Conservation (phyloP, 2,113 vertebrate genomes). For the Microtus oregoni region DNA sequence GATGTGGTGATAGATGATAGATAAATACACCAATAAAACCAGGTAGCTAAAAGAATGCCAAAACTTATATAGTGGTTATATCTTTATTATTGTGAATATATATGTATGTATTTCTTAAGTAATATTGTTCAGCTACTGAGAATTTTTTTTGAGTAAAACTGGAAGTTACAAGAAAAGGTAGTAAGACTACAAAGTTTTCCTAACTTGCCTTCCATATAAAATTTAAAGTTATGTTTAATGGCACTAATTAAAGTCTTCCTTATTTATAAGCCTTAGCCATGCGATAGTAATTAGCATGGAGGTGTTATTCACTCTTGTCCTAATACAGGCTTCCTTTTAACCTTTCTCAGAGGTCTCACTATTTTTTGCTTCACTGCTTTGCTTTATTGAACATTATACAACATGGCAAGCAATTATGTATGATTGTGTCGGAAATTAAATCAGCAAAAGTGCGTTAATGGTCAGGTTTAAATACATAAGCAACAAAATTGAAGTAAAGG, state of each 20-base stretch:
- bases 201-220: slow-evolving; percentile 72
- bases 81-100: neutral
- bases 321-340: slow-evolving; percentile 81
- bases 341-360: slow-evolving; percentile 80
- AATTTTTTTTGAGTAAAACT: neutral
- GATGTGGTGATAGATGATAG: neutral
- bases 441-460: slow-evolving; percentile 75
- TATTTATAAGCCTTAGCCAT: slow-evolving; percentile 76
- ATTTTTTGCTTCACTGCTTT: slow-evolving; percentile 85
- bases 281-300: slow-evolving; percentile 80
- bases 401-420: slow-evolving; percentile 84
- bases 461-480: slow-evolving; percentile 77
- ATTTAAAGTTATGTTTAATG: slow-evolving; percentile 71
- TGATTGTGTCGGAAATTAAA: slow-evolving; percentile 85
- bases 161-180: slow-evolving; percentile 50
- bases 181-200: slow-evolving; percentile 60
- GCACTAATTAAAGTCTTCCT: slow-evolving; percentile 81
- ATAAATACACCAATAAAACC: no score
- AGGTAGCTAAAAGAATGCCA: neutral
- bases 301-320: slow-evolving; percentile 83
- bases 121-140: neutral
- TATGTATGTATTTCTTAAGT: neutral
- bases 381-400: slow-evolving; percentile 83
- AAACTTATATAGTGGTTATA: neutral
- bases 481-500: slow-evolving; percentile 70